Evolutionary conservation across 2,888 invertebrate genomes (phyloP).

Genomic region (Limnephilus marmoratus): DNA sequence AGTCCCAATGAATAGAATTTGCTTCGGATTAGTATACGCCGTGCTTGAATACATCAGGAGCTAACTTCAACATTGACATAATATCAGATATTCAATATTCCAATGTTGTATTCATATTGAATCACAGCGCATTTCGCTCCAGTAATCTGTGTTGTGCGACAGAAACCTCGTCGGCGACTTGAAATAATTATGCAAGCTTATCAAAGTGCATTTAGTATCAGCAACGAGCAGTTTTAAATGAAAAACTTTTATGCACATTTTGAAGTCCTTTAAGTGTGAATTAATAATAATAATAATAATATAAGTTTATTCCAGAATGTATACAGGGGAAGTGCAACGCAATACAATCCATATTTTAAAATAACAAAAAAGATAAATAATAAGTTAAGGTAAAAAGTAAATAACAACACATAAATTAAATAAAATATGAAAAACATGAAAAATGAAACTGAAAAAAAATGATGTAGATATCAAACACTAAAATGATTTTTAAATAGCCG

Average conservation of each 20-base stretch:
- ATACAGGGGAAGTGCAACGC: too few species aligned
- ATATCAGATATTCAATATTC: slow-evolving; percentile 44
- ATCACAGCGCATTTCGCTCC: slow-evolving; percentile 6
- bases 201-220: slow-evolving; percentile 41
- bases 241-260: not conserved
- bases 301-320: too few species aligned
- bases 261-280: not conserved
- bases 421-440: too few species aligned
- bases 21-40: slow-evolving; percentile 7
- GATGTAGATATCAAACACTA: too few species aligned
- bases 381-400: too few species aligned
- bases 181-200: slow-evolving; percentile 41
- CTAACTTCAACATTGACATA: slow-evolving; percentile 37
- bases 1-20: not conserved
- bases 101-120: slow-evolving; percentile 28
- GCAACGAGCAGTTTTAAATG: not conserved
- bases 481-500: too few species aligned
- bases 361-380: too few species aligned
- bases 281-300: too few species aligned
- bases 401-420: too few species aligned
- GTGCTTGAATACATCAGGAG: slow-evolving; percentile 20
- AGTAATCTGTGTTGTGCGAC: not conserved
- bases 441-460: too few species aligned
- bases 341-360: too few species aligned
- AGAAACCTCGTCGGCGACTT: not conserved